These are phyloP conservation scores for Actinia equina DNA, from an alignment of 64 coral and sea anemone genomes.

Conservation along the genomic window DNA sequence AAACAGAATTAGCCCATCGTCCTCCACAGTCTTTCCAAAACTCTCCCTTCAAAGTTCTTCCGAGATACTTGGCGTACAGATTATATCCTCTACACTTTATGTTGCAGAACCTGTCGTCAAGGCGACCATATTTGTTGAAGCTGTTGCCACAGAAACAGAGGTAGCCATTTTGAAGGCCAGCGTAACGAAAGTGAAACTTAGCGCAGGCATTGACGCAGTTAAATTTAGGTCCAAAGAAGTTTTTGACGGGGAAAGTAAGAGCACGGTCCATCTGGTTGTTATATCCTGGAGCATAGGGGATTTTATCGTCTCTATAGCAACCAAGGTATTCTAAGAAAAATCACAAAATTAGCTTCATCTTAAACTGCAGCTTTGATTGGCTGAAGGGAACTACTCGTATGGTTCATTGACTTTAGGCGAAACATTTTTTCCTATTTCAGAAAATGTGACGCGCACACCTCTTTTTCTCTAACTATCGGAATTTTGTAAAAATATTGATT, in stretches of 20 bases:
- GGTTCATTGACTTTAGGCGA: too few relatives aligned
- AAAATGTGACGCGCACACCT: too few relatives aligned
- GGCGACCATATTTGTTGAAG: constrained; percentile 57
- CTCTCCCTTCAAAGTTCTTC: constrained; percentile 13
- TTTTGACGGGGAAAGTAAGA: constrained; percentile 30
- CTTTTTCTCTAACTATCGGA: too few relatives aligned
- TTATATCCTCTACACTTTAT: constrained; percentile 46
- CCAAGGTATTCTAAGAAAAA: constrained; percentile 54
- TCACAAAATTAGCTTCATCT: not conserved
- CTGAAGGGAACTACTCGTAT: too few relatives aligned
- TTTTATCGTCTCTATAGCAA: constrained; percentile 78
- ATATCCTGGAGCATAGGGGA: constrained; percentile 20
- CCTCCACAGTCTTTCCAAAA: constrained; percentile 61
- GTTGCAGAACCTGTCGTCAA: constrained; percentile 55
- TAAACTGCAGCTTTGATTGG: not conserved
- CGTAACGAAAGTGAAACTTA: constrained; percentile 39
- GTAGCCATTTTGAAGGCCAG: constrained; percentile 75
- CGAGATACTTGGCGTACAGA: not conserved
- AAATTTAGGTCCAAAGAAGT: constrained; percentile 14
- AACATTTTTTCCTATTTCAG: too few relatives aligned
- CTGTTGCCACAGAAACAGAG: constrained; percentile 75
- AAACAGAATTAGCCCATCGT: constrained; percentile 66
- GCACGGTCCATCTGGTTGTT: constrained; percentile 37
- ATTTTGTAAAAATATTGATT: too few relatives aligned
- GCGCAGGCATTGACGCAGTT: constrained; percentile 56